phyloP scores from a whole-genome alignment of 2,888 invertebrate species.

The Odontocerum albicorne region DNA sequence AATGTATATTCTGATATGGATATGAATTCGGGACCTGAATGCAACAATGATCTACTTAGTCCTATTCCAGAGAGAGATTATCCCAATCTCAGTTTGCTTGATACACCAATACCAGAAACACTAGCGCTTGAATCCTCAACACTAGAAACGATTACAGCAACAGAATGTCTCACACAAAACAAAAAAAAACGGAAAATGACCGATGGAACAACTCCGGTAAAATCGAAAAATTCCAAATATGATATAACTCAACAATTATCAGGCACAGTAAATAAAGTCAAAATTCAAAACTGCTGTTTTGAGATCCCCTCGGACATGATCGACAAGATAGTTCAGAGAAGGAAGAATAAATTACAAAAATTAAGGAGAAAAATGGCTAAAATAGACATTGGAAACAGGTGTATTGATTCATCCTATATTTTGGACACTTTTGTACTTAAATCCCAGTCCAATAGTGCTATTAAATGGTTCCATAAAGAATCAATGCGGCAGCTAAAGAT shows the following conservation, averaged over 20 bases:
- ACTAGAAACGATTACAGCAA: not conserved
- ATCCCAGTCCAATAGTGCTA: conserved; percentile 1
- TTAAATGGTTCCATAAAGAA: conserved; percentile 22
- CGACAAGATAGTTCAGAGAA: conserved; percentile 14
- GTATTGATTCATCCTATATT: conserved; percentile 17
- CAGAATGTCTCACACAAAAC: not conserved
- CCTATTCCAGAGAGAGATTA: conserved; percentile 13
- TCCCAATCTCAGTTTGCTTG: not conserved
- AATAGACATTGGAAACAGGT: conserved; percentile 1
- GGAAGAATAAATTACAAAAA: conserved; percentile 19
- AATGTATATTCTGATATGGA: not conserved
- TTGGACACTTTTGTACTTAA: conserved; percentile 21
- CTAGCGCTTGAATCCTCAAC: not conserved
- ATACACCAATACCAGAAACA: conserved; percentile 1
- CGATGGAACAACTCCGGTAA: conserved; percentile 9
- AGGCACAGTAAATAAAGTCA: conserved; percentile 14
- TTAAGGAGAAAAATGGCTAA: conserved; percentile 14
- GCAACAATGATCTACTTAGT: conserved; percentile 2
- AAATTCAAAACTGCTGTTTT: conserved; percentile 14
- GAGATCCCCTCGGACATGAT: conserved; percentile 13
- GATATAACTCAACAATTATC: conserved; percentile 14
- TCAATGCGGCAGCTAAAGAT: conserved; percentile 19
- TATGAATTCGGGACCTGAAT: not conserved
- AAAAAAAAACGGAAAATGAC: conserved; percentile 27
- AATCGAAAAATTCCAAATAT: conserved; percentile 25